phyloP scores from a whole-genome alignment of 2,888 invertebrate species.

The Caenorhabditis afra region DNA sequence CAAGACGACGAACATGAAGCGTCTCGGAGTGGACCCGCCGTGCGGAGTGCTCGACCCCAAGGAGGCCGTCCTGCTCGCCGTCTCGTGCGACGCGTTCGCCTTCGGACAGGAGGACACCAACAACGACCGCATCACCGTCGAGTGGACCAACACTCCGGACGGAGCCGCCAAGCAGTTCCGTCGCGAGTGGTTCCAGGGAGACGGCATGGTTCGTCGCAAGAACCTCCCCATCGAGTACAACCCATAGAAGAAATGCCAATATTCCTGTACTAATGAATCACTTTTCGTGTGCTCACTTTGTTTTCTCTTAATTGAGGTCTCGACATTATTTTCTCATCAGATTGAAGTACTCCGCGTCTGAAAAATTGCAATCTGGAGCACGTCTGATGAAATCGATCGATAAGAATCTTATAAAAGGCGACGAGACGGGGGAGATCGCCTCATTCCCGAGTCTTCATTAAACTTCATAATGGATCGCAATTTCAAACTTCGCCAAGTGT shows the following conservation, averaged over 20 bases:
- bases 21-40: conserved; percentile 70
- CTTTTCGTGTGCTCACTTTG: too few relatives aligned
- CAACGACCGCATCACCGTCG: conserved; percentile 59
- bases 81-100: conserved; percentile 58
- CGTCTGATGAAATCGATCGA: too few relatives aligned
- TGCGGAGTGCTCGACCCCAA: conserved; percentile 73
- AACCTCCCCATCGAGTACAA: conserved; percentile 65
- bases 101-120: conserved; percentile 58
- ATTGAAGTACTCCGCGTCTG: too few relatives aligned
- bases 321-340: too few relatives aligned
- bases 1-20: conserved; percentile 74
- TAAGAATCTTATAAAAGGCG: too few relatives aligned
- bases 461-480: conserved; percentile 42
- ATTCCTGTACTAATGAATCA: too few relatives aligned
- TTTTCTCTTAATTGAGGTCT: too few relatives aligned
- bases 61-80: conserved; percentile 61
- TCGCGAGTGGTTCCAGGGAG: conserved; percentile 74
- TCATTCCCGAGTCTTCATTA: too few relatives aligned
- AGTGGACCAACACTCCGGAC: conserved; percentile 72
- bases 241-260: conserved; percentile 42
- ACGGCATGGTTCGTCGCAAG: conserved; percentile 71
- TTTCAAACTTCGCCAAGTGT: conserved; percentile 50
- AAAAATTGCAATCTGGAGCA: too few relatives aligned
- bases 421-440: too few relatives aligned
- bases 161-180: conserved; percentile 72